Evolutionary conservation across 1,140 invertebrate species (phyloP).

Genomic region (Bombus confusus): DNA sequence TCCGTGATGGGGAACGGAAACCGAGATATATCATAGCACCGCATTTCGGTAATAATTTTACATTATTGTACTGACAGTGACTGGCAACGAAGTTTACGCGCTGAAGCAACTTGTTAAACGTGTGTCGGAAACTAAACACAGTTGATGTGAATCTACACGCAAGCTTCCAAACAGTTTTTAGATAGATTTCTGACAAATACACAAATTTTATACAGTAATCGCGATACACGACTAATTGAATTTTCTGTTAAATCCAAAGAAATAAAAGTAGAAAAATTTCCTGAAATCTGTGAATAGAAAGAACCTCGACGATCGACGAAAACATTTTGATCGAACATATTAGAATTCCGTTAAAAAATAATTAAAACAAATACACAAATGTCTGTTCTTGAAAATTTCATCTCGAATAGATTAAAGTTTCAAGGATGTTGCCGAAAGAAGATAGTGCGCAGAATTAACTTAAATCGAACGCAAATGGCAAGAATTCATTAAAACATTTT

Average conservation of each 20-base stretch:
- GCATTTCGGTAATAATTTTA: not conserved
- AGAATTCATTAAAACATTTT: not conserved
- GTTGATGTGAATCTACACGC: not conserved
- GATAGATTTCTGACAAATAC: not conserved
- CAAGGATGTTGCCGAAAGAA: not conserved
- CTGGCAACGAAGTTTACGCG: not conserved
- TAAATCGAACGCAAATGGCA: too few relatives aligned
- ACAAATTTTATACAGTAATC: not conserved
- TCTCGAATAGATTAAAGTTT: too few relatives aligned
- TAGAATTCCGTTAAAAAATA: too few relatives aligned
- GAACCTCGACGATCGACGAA: too few relatives aligned
- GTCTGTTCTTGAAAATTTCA: too few relatives aligned
- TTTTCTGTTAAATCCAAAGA: not conserved
- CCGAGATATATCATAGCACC: not conserved
- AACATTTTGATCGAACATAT: too few relatives aligned
- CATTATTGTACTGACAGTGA: not conserved
- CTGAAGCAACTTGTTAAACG: not conserved
- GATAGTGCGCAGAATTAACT: too few relatives aligned
- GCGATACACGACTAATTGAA: not conserved
- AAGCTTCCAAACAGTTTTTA: not conserved
- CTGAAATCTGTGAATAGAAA: not conserved
- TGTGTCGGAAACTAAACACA: not conserved
- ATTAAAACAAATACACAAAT: too few relatives aligned
- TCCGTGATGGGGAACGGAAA: not conserved
- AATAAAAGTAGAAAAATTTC: not conserved